Base-by-base conservation (phyloP, 2,888 invertebrate genomes). In the Agrochola lychnidis region DNA sequence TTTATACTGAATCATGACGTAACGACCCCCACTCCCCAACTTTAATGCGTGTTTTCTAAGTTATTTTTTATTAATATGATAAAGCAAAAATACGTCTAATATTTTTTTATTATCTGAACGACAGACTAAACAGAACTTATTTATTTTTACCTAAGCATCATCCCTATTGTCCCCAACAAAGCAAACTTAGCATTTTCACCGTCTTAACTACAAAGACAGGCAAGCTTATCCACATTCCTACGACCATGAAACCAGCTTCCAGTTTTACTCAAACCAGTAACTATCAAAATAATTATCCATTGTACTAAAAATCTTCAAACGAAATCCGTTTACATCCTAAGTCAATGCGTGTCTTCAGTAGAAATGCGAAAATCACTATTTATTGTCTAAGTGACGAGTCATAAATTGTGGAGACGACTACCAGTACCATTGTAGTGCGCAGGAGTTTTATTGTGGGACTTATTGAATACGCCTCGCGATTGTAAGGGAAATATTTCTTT, bases 311-410 rank as follows among this genome's bases (percentile, higher is more conserved):
- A 56, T 2, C 36, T 5, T 62, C 14, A 64, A 71, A 42, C 62
- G 68, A 63, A 59, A 80, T 16, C 59, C 40, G 14, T 81, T 90
- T 93, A 94, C 94, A 81, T 93, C 73, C 92, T 93, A 90, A 51
- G 69, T 16, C 88, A 69, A 76, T 91, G 93, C 91, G 92, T 93
- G 92, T 89, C 90, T 91, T 91, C 85, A 80, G 87, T 90, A 92
- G 94, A 94, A 94, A 95, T 94, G 94, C 91, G 95, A 95, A 96
- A 96, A 95, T 96, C 95, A 95, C 94, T 94, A 96, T 96, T 96
- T 96, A 96, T 96, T 95, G 95, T 96, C 93, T 91, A 93, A 91
- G 93, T 95, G 96, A 96, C 95, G 96, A 95, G 93, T 93, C 91
- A 95, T 96, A 96, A 96, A 96, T 96, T 94, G 88, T 80, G 73